phyloP scores from a whole-genome alignment of 2,113 vertebrate genomes.

The Eudorcas thomsonii region DNA sequence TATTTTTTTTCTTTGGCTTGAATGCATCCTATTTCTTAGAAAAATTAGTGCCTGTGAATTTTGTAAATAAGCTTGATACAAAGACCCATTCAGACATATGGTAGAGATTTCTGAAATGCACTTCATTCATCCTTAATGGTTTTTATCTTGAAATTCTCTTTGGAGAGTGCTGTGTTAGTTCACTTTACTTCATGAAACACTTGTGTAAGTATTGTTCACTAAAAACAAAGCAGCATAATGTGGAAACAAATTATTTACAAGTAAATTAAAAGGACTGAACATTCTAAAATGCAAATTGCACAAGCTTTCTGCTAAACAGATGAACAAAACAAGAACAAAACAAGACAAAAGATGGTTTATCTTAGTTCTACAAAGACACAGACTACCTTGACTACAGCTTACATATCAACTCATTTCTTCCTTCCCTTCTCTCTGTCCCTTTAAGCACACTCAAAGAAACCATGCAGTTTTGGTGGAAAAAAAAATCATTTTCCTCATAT shows the following conservation, averaged over 20 bases:
- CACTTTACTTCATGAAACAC: conserved; percentile 58
- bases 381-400: neutral
- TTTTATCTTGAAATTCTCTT: conserved; percentile 67
- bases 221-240: conserved; percentile 59
- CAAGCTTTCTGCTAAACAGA: conserved; percentile 15
- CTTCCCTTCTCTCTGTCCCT: neutral
- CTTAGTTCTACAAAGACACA: neutral
- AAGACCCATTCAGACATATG: conserved; percentile 4
- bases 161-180: conserved; percentile 36
- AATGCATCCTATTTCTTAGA: conserved; percentile 52
- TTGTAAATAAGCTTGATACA: conserved; percentile 53
- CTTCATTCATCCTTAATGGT: conserved; percentile 23
- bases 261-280: conserved; percentile 42
- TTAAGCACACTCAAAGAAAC: neutral
- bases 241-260: conserved; percentile 51
- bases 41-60: conserved; percentile 41
- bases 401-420: too few relatives aligned
- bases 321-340: neutral
- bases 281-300: conserved; percentile 47
- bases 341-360: neutral
- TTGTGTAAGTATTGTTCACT: conserved; percentile 49
- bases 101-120: conserved; percentile 41
- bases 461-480: neutral
- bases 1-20: neutral
- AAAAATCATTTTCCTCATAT: neutral